phyloP scores from a whole-genome alignment of 2,797 vertebrate species.

The Macroramphosus scolopax region DNA sequence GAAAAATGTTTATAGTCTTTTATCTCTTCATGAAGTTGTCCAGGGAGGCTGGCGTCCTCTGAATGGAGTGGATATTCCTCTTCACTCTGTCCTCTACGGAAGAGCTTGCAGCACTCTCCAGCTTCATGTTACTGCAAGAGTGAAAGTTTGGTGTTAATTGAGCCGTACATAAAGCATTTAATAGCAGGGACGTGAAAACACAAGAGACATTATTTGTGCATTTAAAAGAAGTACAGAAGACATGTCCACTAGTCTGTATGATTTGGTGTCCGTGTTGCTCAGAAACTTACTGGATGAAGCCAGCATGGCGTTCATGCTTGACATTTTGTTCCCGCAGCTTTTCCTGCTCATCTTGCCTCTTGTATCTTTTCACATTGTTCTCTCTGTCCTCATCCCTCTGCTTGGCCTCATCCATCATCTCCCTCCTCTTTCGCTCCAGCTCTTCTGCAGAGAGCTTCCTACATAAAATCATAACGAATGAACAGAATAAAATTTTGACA shows the following conservation, averaged over 20 bases:
- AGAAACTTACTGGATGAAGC: conserved; percentile 89
- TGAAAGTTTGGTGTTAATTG: conserved; percentile 16
- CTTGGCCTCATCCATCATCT: conserved; percentile 91
- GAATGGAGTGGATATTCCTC: conserved; percentile 93
- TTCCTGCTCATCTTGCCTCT: conserved; percentile 84
- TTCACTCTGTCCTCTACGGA: conserved; percentile 92
- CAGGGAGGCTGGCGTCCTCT: conserved; percentile 87
- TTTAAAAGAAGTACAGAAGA: no score
- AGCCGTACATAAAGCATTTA: no score
- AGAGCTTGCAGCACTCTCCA: conserved; percentile 88
- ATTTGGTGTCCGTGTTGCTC: neutral
- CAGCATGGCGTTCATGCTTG: conserved; percentile 75
- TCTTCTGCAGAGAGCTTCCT: conserved; percentile 88
- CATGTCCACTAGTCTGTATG: no score
- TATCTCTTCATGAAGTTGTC: conserved; percentile 93
- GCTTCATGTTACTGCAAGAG: conserved; percentile 85
- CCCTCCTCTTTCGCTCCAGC: conserved; percentile 81
- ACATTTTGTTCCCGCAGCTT: conserved; percentile 67
- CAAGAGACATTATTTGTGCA: no score
- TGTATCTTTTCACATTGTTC: conserved; percentile 84
- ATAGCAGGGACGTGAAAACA: no score
- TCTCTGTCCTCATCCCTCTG: conserved; percentile 87
- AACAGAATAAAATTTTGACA: no score
- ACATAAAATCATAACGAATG: conserved; percentile 1
- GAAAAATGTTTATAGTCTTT: conserved; percentile 9